Conservation (phyloP, 2,113 vertebrate genomes). For the Epinephelus fuscoguttatus region DNA sequence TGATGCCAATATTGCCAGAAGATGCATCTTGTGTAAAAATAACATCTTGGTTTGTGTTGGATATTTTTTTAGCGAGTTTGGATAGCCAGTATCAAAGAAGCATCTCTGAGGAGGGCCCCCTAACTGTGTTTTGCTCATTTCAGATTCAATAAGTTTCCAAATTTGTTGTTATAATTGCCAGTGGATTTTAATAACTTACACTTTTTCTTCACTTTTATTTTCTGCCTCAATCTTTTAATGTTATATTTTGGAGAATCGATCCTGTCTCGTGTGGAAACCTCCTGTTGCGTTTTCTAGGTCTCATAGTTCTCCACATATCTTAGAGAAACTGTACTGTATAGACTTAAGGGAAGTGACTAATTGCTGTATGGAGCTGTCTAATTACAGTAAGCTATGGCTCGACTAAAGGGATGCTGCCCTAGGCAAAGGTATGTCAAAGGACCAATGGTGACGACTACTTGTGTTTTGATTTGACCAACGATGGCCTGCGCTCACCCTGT, state of each 20-base stretch:
- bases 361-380: constrained; percentile 55
- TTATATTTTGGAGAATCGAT: not conserved
- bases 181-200: not conserved
- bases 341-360: constrained; percentile 44
- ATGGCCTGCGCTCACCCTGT: constrained; percentile 48
- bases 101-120: not conserved
- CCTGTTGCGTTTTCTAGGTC: not conserved
- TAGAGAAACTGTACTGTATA: constrained; percentile 8
- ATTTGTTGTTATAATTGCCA: no score
- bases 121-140: not conserved
- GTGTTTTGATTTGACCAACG: constrained; percentile 59
- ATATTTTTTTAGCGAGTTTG: not conserved
- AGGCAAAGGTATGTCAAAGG: constrained; percentile 74
- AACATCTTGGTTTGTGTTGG: not conserved
- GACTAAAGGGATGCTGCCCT: constrained; percentile 48
- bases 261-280: not conserved
- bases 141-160: not conserved
- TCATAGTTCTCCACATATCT: not conserved
- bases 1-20: not conserved
- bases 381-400: constrained; percentile 60
- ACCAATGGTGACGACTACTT: constrained; percentile 41
- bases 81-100: not conserved
- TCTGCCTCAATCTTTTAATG: not conserved
- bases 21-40: not conserved
- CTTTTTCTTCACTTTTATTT: not conserved